Evolutionary conservation across 2,888 invertebrate genomes (phyloP), one percentile per base, ranked within the genome.

Genomic region (Catocala nupta): DNA sequence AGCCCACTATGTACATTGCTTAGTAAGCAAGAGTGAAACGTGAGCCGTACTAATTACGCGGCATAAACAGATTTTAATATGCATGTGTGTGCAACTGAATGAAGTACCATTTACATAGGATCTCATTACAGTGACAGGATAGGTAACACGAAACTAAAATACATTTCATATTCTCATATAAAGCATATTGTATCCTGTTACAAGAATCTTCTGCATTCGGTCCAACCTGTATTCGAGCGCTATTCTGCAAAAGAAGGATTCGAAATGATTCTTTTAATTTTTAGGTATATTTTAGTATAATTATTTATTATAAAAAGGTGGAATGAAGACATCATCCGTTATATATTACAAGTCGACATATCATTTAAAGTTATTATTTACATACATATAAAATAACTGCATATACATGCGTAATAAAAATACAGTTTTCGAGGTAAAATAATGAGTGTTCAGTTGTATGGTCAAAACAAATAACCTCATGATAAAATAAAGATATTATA

Each of bases 141-240:
- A 59, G 59, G 72, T 65, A 70, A 71, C 60, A 48, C 61, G 63
- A 77, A 67, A 68, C 71, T 76, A 70, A 78, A 80, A 77, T 73
- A 71, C 81, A 77, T 78, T 77, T 80, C 70, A 81, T 78, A 80
- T 83, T 82, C 79, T 71, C 75, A 79, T 70, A 81, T 80, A 83
- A 81, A 80, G 84, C 73, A 78, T 67, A 73, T 73, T 59, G 62
- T 83, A 84, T 84, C 77, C 78, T 80, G 82, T 82, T 80, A 85
- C 83, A 82, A 84, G 81, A 81, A 82, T 82, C 81, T 83, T 83
- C 78, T 80, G 81, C 81, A 81, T 84, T 84, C 78, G 81, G 80
- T 77, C 70, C 70, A 75, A 79, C 80, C 81, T 74, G 82, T 83
- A 84, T 83, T 82, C 42, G 25, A 16, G 70, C 71, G 72, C 13